A percentile compares a stretch with the other conserved stretches of the same genome.
These are phyloP conservation scores for Lynx canadensis DNA, from an alignment of 2,113 vertebrate genomes.

Conservation along the genomic window DNA sequence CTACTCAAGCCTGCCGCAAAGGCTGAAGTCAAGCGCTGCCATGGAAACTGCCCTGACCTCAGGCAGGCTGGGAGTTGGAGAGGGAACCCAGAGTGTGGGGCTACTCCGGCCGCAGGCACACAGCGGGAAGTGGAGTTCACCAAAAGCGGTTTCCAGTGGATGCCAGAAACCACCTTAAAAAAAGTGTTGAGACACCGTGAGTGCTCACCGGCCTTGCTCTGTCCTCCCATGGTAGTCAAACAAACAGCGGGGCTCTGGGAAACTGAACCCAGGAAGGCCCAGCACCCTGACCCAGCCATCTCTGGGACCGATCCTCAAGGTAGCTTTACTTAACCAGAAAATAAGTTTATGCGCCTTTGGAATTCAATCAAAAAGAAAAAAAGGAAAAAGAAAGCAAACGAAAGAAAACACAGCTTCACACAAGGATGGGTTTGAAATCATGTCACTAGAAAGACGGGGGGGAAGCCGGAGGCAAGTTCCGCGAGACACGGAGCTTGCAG, in stretches of 20 bases:
- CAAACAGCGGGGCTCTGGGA: background rate
- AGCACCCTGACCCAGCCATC: conserved; percentile 31
- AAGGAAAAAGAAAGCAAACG: background rate
- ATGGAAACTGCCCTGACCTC: conserved; percentile 58
- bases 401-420: background rate
- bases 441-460: background rate
- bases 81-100: conserved; percentile 76
- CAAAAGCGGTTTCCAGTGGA: conserved; percentile 79
- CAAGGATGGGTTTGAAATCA: background rate
- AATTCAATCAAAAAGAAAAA: background rate
- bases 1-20: conserved; percentile 62
- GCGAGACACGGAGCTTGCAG: rapidly evolving
- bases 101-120: conserved; percentile 71
- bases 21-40: conserved; percentile 55
- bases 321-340: background rate
- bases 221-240: conserved; percentile 1
- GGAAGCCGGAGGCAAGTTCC: background rate
- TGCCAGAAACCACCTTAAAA: conserved; percentile 78
- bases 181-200: conserved; percentile 77
- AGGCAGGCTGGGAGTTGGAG: conserved; percentile 72
- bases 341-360: background rate
- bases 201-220: conserved; percentile 54
- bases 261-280: conserved; percentile 35
- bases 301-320: background rate
- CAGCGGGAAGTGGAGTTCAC: conserved; percentile 73